Percentiles rank a stretch among this genome's conserved stretches.
Evolutionary conservation across 2,888 invertebrate species (phyloP).

Genomic region (Aleiodes testaceus): DNA sequence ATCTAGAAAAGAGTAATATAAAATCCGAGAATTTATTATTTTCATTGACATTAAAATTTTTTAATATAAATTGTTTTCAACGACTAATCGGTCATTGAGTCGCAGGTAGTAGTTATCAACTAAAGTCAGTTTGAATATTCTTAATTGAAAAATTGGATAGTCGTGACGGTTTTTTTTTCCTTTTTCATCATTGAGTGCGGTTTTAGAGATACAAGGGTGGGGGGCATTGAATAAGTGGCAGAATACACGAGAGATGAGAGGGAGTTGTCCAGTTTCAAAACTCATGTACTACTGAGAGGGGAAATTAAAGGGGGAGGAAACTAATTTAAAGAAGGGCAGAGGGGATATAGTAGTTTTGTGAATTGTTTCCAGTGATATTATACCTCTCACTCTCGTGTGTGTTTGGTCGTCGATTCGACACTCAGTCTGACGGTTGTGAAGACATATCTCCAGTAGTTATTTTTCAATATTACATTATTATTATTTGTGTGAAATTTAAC

Average conservation of each 20-base stretch:
- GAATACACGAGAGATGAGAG: constrained; percentile 4
- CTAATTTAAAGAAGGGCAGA: constrained; percentile 1
- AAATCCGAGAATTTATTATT: background rate
- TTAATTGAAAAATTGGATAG: constrained; percentile 63
- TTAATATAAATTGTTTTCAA: background rate
- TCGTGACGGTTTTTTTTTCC: constrained; percentile 44
- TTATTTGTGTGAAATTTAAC: too few species aligned
- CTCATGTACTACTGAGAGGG: background rate
- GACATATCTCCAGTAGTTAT: too few species aligned
- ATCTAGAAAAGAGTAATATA: too few species aligned
- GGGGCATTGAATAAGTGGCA: background rate
- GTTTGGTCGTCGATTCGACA: constrained; percentile 4
- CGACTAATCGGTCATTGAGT: constrained; percentile 19
- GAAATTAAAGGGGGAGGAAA: background rate
- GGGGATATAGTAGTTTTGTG: constrained; percentile 22
- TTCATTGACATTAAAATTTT: background rate
- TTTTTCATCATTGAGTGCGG: constrained; percentile 3
- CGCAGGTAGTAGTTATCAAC: constrained; percentile 28
- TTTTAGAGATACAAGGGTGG: background rate
- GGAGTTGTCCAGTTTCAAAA: constrained; percentile 6
- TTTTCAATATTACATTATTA: too few species aligned
- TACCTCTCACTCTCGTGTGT: constrained; percentile 10
- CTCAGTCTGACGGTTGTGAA: background rate
- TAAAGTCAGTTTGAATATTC: constrained; percentile 61
- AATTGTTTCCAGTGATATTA: constrained; percentile 1